Evolutionary conservation across 1,140 invertebrate genomes (phyloP).

Genomic region (Dufourea novaeangliae): DNA sequence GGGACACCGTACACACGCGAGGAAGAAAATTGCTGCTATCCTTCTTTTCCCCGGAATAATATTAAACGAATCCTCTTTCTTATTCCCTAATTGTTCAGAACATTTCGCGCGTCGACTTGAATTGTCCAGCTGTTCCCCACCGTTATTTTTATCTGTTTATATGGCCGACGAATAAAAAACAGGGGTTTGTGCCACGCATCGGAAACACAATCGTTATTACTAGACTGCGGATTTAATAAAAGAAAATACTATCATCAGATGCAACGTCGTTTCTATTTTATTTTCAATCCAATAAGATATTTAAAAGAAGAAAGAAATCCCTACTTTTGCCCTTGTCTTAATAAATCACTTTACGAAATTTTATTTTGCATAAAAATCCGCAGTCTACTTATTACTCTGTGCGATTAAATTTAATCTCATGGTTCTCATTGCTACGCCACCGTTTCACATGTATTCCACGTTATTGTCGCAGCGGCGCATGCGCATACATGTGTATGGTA

Average conservation of each 20-base stretch:
- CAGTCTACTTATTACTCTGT: too few species aligned
- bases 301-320: too few species aligned
- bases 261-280: too few species aligned
- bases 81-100: neutral
- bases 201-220: too few species aligned
- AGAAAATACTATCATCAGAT: neutral
- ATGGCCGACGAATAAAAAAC: constrained; percentile 38
- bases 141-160: neutral
- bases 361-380: too few species aligned
- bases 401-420: constrained; percentile 22
- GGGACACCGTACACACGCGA: constrained; percentile 44
- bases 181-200: constrained; percentile 34
- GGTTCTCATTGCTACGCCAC: neutral
- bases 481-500: neutral
- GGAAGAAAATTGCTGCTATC: constrained; percentile 38
- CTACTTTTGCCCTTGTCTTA: too few species aligned
- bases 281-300: too few species aligned
- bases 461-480: neutral
- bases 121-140: neutral
- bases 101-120: neutral
- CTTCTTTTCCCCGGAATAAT: neutral
- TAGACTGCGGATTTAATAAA: neutral
- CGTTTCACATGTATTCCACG: neutral
- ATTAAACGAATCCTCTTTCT: constrained; percentile 5
- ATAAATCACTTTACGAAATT: too few species aligned